These are phyloP conservation scores for Lucinisca nassula DNA, from an alignment of 2,888 invertebrate species.

Conservation along the genomic window DNA sequence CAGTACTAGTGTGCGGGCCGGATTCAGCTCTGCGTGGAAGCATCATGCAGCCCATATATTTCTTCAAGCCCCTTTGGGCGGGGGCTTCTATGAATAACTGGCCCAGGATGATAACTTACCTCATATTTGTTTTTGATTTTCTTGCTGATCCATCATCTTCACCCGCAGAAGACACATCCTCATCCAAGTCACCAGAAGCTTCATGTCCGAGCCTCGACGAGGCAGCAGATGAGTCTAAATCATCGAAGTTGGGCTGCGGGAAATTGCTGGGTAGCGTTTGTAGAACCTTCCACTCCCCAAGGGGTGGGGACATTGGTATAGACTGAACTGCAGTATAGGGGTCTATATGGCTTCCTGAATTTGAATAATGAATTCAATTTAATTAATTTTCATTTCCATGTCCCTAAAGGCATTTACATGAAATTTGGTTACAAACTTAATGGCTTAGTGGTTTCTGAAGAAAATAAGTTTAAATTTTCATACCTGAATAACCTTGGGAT, in stretches of 20 bases:
- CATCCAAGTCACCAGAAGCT: slow-evolving; percentile 42
- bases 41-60: no score
- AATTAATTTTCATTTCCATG: no score
- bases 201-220: neutral
- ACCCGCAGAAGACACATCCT: slow-evolving; percentile 60
- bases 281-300: slow-evolving; percentile 35
- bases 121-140: slow-evolving; percentile 24
- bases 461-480: no score
- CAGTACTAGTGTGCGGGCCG: no score
- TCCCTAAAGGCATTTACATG: no score
- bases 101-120: slow-evolving; percentile 20
- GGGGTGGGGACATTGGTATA: slow-evolving; percentile 64
- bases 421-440: no score
- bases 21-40: no score
- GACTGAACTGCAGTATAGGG: slow-evolving; percentile 69
- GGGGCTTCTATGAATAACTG: no score
- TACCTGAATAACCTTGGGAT: no score
- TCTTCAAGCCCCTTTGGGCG: no score
- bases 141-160: slow-evolving; percentile 65
- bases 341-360: slow-evolving; percentile 62
- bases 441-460: no score
- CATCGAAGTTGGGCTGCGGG: slow-evolving; percentile 79
- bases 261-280: slow-evolving; percentile 57
- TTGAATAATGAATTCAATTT: no score
- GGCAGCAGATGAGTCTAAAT: slow-evolving; percentile 66